Base-by-base conservation (phyloP, 2,113 vertebrate species). In the Spermophilus dauricus region DNA sequence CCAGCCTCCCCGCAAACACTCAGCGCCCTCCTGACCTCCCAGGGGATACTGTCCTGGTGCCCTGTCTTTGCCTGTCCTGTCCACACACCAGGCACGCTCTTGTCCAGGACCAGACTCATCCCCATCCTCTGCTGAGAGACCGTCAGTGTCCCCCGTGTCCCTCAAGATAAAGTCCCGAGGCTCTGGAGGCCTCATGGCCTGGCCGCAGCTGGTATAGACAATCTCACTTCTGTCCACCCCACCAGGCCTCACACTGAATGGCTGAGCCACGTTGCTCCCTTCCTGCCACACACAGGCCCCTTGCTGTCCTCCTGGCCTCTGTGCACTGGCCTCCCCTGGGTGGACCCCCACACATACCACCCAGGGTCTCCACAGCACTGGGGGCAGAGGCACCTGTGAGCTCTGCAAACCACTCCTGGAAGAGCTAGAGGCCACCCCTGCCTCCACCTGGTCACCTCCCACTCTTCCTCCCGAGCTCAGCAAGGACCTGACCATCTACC, bases 181-280 rank as follows among this genome's bases (percentile, higher is more conserved):
- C 7, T 6, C 56, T 94, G 10, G 2, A 73, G n/a, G 2, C 16
- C 48, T 92, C 7, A 0, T 20, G 48, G 20, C 24, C 2, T 0
- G 0, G 5, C 32, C 28, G 24, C 17, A 63, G 20, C 67, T 58
- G 67, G 8, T 30, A 9, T 34, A 10, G 51, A 73, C 42, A 18
- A 37, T 73, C 8, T 70, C n/a, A 17, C 81, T 91, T 14, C 48
- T 5, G 8, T 32, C 69, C 45, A n/a, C 18, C 4, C n/a, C 16
- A 0, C 26, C 16, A n/a, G 16, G 1, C 13, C 39, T 86, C 7
- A 0, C 3, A 1, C 11, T 18, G 26, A 5, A 22, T 18, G 53
- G 2, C 76, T 84, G 39, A 42, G 14, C 37, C 26, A 2, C 0
- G 0, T 26, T 5, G 56, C 37, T 1, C 4, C 85, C 56, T 7